These are phyloP conservation scores for Sabatieria punctata DNA, from an alignment of 2,888 invertebrate genomes.

Conservation along the genomic window DNA sequence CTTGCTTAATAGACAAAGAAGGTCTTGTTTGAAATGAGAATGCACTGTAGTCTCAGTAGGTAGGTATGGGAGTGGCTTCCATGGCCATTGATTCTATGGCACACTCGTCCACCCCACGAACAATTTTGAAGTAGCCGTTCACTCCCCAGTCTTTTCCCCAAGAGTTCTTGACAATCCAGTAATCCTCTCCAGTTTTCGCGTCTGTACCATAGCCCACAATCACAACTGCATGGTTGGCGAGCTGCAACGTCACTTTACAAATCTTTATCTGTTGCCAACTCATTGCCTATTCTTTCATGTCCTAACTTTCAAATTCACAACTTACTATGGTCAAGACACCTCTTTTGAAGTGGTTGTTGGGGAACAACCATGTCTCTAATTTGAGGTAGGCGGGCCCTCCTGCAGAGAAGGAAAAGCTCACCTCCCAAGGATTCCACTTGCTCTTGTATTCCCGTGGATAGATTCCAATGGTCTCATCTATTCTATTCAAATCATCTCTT, in stretches of 20 bases:
- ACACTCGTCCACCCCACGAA: conserved; percentile 31
- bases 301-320: too few species aligned
- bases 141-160: conserved; percentile 29
- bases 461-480: not conserved
- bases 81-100: conserved; percentile 34
- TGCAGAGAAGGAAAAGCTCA: too few species aligned
- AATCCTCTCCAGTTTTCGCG: conserved; percentile 26
- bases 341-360: too few species aligned
- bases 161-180: conserved; percentile 36
- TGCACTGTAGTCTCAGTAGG: conserved; percentile 8
- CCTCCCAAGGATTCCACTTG: conserved; percentile 36
- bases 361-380: too few species aligned
- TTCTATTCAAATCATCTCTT: conserved; percentile 4
- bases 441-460: conserved; percentile 4
- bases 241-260: conserved; percentile 29
- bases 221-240: conserved; percentile 38
- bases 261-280: too few species aligned
- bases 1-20: too few species aligned
- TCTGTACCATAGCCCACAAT: conserved; percentile 38
- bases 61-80: conserved; percentile 16
- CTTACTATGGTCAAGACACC: too few species aligned
- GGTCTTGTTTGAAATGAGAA: too few species aligned
- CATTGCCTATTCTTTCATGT: too few species aligned
- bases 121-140: conserved; percentile 23
- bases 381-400: too few species aligned